Conservation (phyloP, 2,113 vertebrate species). For the Butastur rufipennis region DNA sequence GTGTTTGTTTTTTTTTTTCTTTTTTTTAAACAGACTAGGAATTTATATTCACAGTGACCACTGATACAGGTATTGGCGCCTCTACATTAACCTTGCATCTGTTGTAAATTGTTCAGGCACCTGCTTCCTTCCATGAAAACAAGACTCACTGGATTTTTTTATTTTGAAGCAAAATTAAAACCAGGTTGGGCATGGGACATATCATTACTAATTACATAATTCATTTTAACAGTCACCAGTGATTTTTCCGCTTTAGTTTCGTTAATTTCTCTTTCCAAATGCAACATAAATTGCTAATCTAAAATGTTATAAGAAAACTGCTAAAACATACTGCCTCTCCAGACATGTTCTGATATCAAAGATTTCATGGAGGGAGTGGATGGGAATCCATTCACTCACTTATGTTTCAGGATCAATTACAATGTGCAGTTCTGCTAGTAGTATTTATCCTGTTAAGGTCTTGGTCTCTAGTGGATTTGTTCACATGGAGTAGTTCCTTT, state of each 20-base stretch:
- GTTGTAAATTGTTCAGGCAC: slow-evolving; percentile 5
- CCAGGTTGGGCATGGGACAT: not conserved
- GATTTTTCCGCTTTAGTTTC: not conserved
- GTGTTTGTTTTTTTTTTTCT: not conserved
- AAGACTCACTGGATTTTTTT: not conserved
- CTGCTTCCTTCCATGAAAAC: slow-evolving; percentile 3
- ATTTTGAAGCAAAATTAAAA: slow-evolving; percentile 15
- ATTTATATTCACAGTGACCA: not conserved
- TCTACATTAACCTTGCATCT: slow-evolving; percentile 9
- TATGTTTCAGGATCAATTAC: not conserved
- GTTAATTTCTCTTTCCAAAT: not conserved
- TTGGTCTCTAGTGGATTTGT: not conserved
- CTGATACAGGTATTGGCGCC: not conserved
- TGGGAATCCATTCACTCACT: not conserved
- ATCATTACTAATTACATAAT: not conserved
- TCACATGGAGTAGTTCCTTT: not conserved
- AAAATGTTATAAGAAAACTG: not conserved
- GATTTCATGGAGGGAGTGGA: not conserved
- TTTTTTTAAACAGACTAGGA: not conserved
- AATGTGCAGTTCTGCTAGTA: not conserved
- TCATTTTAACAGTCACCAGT: not conserved
- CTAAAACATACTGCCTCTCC: not conserved
- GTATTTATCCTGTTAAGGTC: not conserved
- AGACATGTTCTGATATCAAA: not conserved
- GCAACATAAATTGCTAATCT: not conserved